These are phyloP conservation scores for Hormaphis cornu DNA, from an alignment of 1,140 invertebrate species.

Conservation along the genomic window DNA sequence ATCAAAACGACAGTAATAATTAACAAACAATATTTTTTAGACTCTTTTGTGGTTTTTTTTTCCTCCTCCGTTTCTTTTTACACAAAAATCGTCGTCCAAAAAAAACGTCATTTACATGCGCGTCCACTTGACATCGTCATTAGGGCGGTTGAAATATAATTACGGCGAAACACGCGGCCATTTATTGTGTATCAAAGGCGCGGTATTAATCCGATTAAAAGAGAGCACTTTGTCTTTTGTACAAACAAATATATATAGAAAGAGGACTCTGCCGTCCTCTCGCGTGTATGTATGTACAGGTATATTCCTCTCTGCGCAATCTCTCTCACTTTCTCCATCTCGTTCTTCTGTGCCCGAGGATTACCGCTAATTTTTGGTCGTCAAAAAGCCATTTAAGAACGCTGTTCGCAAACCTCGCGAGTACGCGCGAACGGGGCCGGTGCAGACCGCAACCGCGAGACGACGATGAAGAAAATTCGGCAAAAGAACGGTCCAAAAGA, in stretches of 20 bases:
- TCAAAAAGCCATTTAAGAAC: slow-evolving; percentile 14
- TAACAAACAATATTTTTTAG: too few species aligned
- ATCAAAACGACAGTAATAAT: too few species aligned
- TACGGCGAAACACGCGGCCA: neutral
- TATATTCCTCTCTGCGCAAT: neutral
- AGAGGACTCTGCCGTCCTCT: neutral
- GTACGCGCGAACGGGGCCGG: too few species aligned
- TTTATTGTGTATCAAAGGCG: slow-evolving; percentile 26
- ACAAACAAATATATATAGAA: slow-evolving; percentile 20
- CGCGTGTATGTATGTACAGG: too few species aligned
- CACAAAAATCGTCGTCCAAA: too few species aligned
- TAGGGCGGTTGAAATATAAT: slow-evolving; percentile 5
- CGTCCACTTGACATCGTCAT: neutral
- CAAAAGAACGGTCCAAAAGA: too few species aligned
- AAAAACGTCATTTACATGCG: too few species aligned
- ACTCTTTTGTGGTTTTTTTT: too few species aligned
- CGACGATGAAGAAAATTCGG: neutral
- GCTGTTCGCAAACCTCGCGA: neutral
- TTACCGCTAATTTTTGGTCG: slow-evolving; percentile 4
- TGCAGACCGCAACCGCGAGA: too few species aligned
- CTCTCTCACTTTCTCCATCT: neutral
- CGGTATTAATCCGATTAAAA: slow-evolving; percentile 27
- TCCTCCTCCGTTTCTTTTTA: too few species aligned
- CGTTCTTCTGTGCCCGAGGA: neutral
- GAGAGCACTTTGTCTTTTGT: slow-evolving; percentile 26